Evolutionary conservation across 2,113 vertebrate species (phyloP).

Genomic region (Burhinus oedicnemus): DNA sequence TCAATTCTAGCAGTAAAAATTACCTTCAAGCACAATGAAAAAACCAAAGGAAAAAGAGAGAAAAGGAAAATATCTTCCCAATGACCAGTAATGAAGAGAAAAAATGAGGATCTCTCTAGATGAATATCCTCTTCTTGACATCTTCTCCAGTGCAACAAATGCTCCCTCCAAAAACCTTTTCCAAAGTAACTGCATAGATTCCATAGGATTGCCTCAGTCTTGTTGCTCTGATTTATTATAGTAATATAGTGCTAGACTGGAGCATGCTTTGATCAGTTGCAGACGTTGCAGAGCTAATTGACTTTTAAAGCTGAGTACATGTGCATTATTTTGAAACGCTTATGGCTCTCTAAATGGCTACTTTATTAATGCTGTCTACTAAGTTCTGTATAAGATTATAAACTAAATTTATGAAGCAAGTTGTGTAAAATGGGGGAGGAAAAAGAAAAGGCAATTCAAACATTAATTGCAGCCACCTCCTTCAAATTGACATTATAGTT

Average conservation of each 20-base stretch:
- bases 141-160: not conserved
- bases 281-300: not conserved
- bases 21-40: not conserved
- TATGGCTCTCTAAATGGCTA: not conserved
- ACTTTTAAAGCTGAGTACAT: not conserved
- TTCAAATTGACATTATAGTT: not conserved
- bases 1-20: not conserved
- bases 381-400: not conserved
- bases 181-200: not conserved
- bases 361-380: not conserved
- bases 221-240: not conserved
- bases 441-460: not conserved
- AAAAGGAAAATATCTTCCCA: not conserved
- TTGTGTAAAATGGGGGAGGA: not conserved
- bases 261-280: not conserved
- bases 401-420: not conserved
- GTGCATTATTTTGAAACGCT: not conserved
- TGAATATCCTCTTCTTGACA: not conserved
- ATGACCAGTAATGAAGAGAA: not conserved
- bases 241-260: not conserved
- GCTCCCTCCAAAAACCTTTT: not conserved
- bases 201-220: not conserved
- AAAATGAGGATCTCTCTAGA: not conserved
- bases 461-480: not conserved
- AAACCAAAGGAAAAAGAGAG: not conserved